phyloP scores from a whole-genome alignment of 2,888 invertebrate genomes.

The Lutraria lutraria region DNA sequence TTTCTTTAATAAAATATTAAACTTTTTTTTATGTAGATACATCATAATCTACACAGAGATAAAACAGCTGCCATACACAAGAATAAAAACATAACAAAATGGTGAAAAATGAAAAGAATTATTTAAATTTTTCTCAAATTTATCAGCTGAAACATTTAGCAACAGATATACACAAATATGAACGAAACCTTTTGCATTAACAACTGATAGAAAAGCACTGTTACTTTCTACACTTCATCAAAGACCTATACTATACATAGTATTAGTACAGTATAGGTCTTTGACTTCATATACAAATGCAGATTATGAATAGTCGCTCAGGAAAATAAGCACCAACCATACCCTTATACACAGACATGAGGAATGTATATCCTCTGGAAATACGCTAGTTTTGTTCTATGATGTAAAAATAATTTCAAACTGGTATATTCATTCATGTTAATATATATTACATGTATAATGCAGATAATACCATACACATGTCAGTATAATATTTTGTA shows the following conservation, averaged over 20 bases:
- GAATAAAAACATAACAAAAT: neutral
- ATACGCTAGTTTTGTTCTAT: neutral
- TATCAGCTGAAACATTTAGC: no score
- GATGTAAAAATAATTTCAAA: neutral
- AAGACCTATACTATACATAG: no score
- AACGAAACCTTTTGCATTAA: no score
- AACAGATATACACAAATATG: no score
- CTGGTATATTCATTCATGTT: neutral
- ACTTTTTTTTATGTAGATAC: neutral
- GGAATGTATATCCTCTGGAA: neutral
- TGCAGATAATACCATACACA: neutral
- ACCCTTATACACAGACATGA: neutral
- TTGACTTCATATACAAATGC: no score
- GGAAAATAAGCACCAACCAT: neutral
- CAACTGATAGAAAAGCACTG: no score
- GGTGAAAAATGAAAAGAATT: neutral
- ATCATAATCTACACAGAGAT: neutral
- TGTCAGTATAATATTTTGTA: neutral
- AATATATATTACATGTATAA: neutral
- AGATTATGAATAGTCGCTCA: neutral
- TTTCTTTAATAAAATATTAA: no score
- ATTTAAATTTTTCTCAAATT: neutral
- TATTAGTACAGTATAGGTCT: no score
- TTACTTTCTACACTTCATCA: no score
- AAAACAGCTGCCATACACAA: neutral